Evolutionary conservation across 2,113 vertebrate genomes (phyloP), one percentile per base, ranked within the genome.

Genomic region (Gopherus evgoodei): DNA sequence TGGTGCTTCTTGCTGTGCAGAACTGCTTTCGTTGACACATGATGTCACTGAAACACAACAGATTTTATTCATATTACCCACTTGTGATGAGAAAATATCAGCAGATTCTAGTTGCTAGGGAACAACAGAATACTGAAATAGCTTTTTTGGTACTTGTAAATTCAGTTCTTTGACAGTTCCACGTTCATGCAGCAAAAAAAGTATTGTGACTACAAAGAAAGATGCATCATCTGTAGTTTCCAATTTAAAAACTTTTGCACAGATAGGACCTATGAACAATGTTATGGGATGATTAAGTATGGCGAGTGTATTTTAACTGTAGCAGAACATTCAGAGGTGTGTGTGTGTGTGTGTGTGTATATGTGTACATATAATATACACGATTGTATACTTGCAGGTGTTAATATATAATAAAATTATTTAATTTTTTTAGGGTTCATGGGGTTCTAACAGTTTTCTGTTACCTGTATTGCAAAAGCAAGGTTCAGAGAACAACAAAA

Each of bases 91-190:
- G 95, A 96, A 97, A 96, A 93, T 96, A 94, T 93, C 90, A 90
- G 94, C 87, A 96, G 91, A 90, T 95, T 93, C 90, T 88, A 85
- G 96, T 98, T 98, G 97, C 98, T 98, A 98, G 97, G 98, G 95
- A 91, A 98, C 97, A 82, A 69, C 84, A 87, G 92, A 96, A 93
- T 93, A 95, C 89, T 80, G 90, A 97, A 95, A 94, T 96, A 90
- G 78, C 72, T 90, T 93, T 91, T 90, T 93, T 95, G 87, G 59
- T 95, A 86, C 92, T 97, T 98, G 89, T 96, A 97, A 97, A 97
- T 97, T 97, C 90, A 93, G 10, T 93, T 97, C 89, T 95, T 95
- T 95, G 96, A 95, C 91, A 95, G 62, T 95, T 97, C 84, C 95
- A 49, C 81, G 96, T 93, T 96, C 87, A 88, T 92, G 87, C 81